Percentiles rank a stretch among this genome's conserved stretches.
These are phyloP conservation scores for Pelodiscus sinensis DNA, from an alignment of 2,113 vertebrate species.

Conservation along the genomic window DNA sequence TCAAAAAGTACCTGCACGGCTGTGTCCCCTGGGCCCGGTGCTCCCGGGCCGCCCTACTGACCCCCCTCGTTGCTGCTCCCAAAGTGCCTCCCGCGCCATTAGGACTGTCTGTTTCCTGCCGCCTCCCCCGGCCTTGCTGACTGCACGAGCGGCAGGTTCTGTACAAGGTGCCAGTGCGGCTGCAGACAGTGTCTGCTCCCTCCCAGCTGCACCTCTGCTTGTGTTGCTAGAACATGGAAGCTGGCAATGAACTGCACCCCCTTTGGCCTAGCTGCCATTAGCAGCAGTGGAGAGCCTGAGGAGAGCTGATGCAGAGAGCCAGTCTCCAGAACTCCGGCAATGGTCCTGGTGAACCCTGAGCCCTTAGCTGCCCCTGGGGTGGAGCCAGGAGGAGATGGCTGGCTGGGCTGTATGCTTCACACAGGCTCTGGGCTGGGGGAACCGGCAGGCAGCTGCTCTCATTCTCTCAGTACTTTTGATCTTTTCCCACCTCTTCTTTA, in stretches of 20 bases:
- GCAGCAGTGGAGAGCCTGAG: not conserved
- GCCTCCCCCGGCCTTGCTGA: not conserved
- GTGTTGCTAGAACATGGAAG: not conserved
- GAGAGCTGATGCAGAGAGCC: not conserved
- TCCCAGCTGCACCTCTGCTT: not conserved
- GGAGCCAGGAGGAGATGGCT: not conserved
- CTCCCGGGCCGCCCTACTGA: accelerated
- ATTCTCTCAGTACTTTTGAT: not conserved
- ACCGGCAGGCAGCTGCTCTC: not conserved
- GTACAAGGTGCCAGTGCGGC: not conserved
- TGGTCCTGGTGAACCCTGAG: not conserved
- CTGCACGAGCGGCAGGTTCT: too few relatives aligned
- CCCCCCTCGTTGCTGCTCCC: not conserved
- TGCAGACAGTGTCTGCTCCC: not conserved
- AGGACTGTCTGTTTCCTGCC: not conserved
- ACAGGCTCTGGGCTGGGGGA: not conserved
- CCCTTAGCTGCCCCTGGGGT: not conserved
- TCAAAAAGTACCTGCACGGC: too few relatives aligned
- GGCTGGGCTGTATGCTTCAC: not conserved
- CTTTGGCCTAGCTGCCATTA: not conserved
- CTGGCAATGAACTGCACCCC: not conserved
- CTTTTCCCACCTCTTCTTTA: not conserved
- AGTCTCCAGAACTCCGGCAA: not conserved
- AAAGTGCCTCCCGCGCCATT: too few relatives aligned
- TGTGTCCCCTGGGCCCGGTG: too few relatives aligned